Percentiles rank a stretch among this genome's conserved stretches.
These are phyloP conservation scores for Gallinago stenura DNA, from an alignment of 2,797 vertebrate genomes.

Conservation along the genomic window DNA sequence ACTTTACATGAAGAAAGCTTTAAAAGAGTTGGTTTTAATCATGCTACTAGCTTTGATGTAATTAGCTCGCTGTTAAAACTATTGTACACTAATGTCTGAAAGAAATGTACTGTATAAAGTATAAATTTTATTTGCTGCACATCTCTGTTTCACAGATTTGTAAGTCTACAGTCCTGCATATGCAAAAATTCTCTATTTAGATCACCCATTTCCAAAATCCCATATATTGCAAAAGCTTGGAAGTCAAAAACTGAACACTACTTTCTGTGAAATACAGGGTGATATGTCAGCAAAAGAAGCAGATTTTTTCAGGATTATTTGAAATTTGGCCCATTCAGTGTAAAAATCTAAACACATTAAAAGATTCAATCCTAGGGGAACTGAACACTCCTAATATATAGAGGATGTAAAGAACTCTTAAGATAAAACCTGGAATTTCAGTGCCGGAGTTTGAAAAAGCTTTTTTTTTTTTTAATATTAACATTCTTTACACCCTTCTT, in stretches of 20 bases:
- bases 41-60: constrained; percentile 16
- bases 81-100: not conserved
- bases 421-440: not conserved
- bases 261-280: not conserved
- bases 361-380: not conserved
- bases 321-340: not conserved
- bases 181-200: not conserved
- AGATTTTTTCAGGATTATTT: not conserved
- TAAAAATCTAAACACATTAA: constrained; percentile 17
- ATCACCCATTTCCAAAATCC: not conserved
- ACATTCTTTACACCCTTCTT: not conserved
- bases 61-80: constrained; percentile 64
- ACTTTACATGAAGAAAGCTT: not conserved
- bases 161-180: not conserved
- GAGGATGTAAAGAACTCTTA: not conserved
- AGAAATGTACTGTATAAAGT: constrained; percentile 30
- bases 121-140: not conserved
- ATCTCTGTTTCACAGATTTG: not conserved
- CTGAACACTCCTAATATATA: not conserved
- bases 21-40: not conserved
- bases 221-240: not conserved
- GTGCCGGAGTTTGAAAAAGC: not conserved
- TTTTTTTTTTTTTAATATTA: not conserved
- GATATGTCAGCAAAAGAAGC: not conserved
- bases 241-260: not conserved